Base-by-base conservation (phyloP, 2,888 invertebrate species). In the Ashinkailepas kermadecensis region DNA sequence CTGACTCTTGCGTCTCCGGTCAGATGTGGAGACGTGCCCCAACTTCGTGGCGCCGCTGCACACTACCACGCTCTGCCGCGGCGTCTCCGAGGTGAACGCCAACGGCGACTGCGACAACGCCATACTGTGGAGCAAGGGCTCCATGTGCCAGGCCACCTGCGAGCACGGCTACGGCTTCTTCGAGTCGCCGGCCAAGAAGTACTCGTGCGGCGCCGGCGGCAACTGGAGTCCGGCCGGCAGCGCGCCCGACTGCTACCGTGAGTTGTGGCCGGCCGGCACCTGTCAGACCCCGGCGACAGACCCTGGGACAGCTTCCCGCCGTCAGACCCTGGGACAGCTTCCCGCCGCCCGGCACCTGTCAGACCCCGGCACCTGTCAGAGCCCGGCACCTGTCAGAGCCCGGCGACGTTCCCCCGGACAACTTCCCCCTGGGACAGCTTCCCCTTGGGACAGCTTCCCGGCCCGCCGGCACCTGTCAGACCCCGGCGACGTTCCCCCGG, bases 1-100 rank as follows among this genome's bases (percentile, higher is more conserved):
- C 59, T 15, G 12, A 11, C 59, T 11, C 59, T 39, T 7, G 59
- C 59, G 59, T 59, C 15, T 59, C 39, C 39, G 39, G 39, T 21
- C 84, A 84, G 84, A 84, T 70, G 84, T 84, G 62, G 83, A 84
- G 81, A 84, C 84, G 12, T 84, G 84, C 80, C 83, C 83, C 15
- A 83, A 83, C 82, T 84, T 84, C 82, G 84, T 83, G 81, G 83
- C 84, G 12, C 84, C 84, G 58, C 81, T 83, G 83, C 84, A 84
- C 83, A 83, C 84, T 3, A 80, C 83, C 80, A 83, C 84, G 58
- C 83, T 83, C 58, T 84, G 84, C 81, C 81, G 84, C 21, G 84
- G 84, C 23, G 83, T 84, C 64, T 84, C 84, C 39, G 84, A 84
- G 81, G 83, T 84, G 54, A 80, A 83, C 83, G 83, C 83, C 39